Percentiles rank a stretch among this genome's conserved stretches.
Evolutionary conservation across 2,888 invertebrate genomes (phyloP).

Genomic region (Omphaloscelis lunosa): DNA sequence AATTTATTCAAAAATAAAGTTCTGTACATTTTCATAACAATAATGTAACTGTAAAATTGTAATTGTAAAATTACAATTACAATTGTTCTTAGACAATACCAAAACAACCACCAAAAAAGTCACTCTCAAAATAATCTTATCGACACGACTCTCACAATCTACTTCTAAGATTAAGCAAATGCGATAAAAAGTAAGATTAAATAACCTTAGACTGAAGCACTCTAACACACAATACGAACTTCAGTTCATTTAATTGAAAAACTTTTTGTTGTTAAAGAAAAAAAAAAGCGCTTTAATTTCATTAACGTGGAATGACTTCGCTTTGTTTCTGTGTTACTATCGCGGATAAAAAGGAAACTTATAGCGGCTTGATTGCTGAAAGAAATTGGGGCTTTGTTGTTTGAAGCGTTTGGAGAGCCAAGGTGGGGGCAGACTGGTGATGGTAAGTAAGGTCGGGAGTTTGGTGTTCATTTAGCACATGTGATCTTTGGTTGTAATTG

Average conservation of each 20-base stretch:
- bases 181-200: slow-evolving; percentile 57
- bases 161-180: slow-evolving; percentile 50
- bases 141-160: slow-evolving; percentile 24
- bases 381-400: slow-evolving; percentile 46
- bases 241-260: slow-evolving; percentile 79
- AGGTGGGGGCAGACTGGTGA: not conserved
- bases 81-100: not conserved
- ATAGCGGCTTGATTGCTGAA: slow-evolving; percentile 62
- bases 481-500: not conserved
- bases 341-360: slow-evolving; percentile 64
- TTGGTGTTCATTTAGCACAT: not conserved
- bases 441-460: not conserved
- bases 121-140: slow-evolving; percentile 20
- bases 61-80: too few relatives aligned
- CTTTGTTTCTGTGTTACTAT: slow-evolving; percentile 69
- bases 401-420: slow-evolving; percentile 28
- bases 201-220: slow-evolving; percentile 54
- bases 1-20: not conserved
- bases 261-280: slow-evolving; percentile 75
- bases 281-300: slow-evolving; percentile 76
- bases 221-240: slow-evolving; percentile 68
- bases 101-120: slow-evolving; percentile 1
- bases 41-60: too few relatives aligned
- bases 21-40: not conserved
- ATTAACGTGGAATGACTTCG: slow-evolving; percentile 76